Percentiles rank a stretch among this genome's conserved stretches.
phyloP scores from a whole-genome alignment of 2,888 invertebrate genomes.

The Clepsis dumicolana region DNA sequence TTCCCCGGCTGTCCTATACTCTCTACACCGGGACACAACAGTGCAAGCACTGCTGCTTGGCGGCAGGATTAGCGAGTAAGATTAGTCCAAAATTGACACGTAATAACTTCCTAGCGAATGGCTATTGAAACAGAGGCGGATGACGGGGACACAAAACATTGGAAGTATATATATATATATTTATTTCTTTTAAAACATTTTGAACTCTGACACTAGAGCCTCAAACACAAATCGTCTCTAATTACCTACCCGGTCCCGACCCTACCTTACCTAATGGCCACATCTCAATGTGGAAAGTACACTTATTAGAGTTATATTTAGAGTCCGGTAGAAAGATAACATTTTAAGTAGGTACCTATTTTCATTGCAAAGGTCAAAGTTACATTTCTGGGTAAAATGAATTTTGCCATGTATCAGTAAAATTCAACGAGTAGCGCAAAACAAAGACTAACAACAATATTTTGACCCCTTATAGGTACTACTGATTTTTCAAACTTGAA shows the following conservation, averaged over 20 bases:
- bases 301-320: constrained; percentile 5
- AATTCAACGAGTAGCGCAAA: neutral
- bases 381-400: neutral
- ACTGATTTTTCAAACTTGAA: too few species aligned
- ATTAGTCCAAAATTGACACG: too few species aligned
- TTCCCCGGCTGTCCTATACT: too few species aligned
- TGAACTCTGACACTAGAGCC: constrained; percentile 1
- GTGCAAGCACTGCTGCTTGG: too few species aligned
- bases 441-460: neutral
- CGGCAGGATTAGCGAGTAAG: too few species aligned
- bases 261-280: constrained; percentile 24
- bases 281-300: constrained; percentile 18
- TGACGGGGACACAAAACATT: too few species aligned
- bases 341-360: neutral
- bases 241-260: constrained; percentile 10
- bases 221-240: constrained; percentile 20
- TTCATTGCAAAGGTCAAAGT: neutral
- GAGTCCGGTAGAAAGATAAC: constrained; percentile 5
- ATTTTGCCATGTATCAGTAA: neutral
- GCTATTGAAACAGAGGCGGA: too few species aligned
- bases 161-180: neutral
- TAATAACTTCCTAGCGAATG: too few species aligned
- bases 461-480: too few species aligned
- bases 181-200: constrained; percentile 1
- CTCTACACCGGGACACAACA: too few species aligned